Percentiles rank a stretch among this genome's conserved stretches.
Conservation (phyloP, 2,888 invertebrate genomes). For the Odontocolon sp. region DNA sequence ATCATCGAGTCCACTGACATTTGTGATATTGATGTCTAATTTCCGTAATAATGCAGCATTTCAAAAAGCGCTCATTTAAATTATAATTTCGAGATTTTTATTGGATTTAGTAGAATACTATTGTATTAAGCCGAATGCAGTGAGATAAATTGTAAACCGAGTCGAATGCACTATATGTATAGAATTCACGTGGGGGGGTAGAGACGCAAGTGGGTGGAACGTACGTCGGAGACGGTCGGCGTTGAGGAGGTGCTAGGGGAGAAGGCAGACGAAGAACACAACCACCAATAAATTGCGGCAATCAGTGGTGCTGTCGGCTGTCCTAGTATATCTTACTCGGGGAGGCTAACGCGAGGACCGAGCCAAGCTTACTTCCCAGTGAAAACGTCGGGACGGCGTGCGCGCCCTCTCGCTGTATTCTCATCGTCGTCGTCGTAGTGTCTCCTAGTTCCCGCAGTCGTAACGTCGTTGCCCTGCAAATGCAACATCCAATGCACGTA, state of each 20-base stretch:
- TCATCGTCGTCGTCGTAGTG: constrained; percentile 22
- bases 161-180: not conserved
- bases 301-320: constrained; percentile 64
- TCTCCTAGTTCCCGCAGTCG: constrained; percentile 45
- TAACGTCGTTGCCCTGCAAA: constrained; percentile 45
- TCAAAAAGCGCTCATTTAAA: too few relatives aligned
- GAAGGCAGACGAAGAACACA: constrained; percentile 56
- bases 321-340: constrained; percentile 64
- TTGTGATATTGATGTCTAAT: too few relatives aligned
- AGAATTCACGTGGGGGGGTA: constrained; percentile 17
- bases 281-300: constrained; percentile 66
- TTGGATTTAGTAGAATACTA: not conserved
- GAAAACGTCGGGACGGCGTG: constrained; percentile 50
- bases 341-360: constrained; percentile 52
- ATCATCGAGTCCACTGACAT: too few relatives aligned
- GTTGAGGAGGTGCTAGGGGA: not conserved
- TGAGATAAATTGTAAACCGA: constrained; percentile 37
- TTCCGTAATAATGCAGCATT: too few relatives aligned
- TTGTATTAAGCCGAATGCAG: not conserved
- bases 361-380: constrained; percentile 56
- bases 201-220: constrained; percentile 30
- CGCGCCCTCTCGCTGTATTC: constrained; percentile 3
- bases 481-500: constrained; percentile 52
- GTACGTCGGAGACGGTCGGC: not conserved
- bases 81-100: not conserved